Base-by-base conservation (phyloP, 53 echinoderm and acorn worm species). In the Hippasteria phrygiana region DNA sequence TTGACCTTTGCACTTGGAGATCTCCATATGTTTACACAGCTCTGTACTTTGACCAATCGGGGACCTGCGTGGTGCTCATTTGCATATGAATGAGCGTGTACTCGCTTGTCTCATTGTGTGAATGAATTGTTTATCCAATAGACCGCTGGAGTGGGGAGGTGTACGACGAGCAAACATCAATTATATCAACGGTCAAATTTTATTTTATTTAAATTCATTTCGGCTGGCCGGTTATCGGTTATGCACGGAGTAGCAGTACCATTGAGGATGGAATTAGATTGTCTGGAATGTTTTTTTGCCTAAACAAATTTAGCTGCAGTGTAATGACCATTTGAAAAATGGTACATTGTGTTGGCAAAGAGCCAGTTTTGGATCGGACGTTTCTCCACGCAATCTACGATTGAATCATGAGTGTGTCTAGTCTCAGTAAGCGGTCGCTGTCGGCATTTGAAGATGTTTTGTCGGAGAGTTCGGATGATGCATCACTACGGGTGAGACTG, bases 51-150 rank as follows among this genome's bases (percentile, higher is more conserved):
- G 85, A 70, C 85, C 85, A 69, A 85, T 85, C 85, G 48, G 3
- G 37, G 66, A 33, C n/a, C 1, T 18, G 69, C 34, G 69, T 71
- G 41, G 0, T 51, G 27, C 48, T 50, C 67, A 85, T 85, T 85
- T 85, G 54, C 85, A 85, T 85, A 85, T 85, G 71, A 85, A 85
- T 85, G 85, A 85, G 85, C 46, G 48, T 85, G 85, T 85, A 48
- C 51, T 26, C 50, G 17, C 43, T 85, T 43, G 50, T 29, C 64
- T 65, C 82, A 42, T 42, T 65, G 82, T 65, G 82, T 45, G 42
- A 82, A 82, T 65, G 82, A 43, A 46, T 45, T 64, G 64, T 82
- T 82, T 82, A 63, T 82, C 29, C 45, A 66, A 62, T 16, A 13
- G 11, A 43, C 64, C 39, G 45, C 43, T 82, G 65, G 43, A 82